phyloP scores from a whole-genome alignment of 2,113 vertebrate species.

The Hydrolagus affinis region DNA sequence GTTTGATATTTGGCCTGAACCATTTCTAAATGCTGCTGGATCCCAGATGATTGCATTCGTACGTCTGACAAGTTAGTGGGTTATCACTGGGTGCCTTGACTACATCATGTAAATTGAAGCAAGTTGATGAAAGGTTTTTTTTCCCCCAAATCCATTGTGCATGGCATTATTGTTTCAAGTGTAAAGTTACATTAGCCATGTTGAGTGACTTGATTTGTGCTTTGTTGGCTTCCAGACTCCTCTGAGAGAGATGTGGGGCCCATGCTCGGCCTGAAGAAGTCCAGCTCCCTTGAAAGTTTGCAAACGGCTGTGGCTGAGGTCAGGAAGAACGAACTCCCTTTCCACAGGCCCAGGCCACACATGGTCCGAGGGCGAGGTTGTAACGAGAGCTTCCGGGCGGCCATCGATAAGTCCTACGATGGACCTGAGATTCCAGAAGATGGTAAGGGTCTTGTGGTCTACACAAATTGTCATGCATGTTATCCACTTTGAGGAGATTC shows the following conservation, averaged over 20 bases:
- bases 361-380: conserved; percentile 90
- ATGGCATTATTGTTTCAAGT: too few relatives aligned
- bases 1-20: too few relatives aligned
- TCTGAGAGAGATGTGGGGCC: conserved; percentile 74
- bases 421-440: conserved; percentile 80
- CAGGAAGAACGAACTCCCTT: conserved; percentile 79
- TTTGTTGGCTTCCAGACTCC: conserved; percentile 42
- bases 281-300: conserved; percentile 91
- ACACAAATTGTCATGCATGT: background rate
- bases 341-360: conserved; percentile 83
- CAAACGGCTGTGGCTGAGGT: conserved; percentile 92
- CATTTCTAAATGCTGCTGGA: too few relatives aligned
- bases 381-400: conserved; percentile 93
- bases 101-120: too few relatives aligned
- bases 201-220: too few relatives aligned
- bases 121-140: too few relatives aligned
- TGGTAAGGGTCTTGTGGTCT: conserved; percentile 53
- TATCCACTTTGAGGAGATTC: too few relatives aligned
- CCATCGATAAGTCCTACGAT: conserved; percentile 95
- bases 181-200: too few relatives aligned
- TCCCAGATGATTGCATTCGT: too few relatives aligned
- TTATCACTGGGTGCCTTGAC: too few relatives aligned
- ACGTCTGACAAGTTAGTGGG: too few relatives aligned
- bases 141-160: too few relatives aligned
- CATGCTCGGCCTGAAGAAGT: conserved; percentile 90